phyloP scores from a whole-genome alignment of 2,113 vertebrate species.

The Erythrolamprus reginae region DNA sequence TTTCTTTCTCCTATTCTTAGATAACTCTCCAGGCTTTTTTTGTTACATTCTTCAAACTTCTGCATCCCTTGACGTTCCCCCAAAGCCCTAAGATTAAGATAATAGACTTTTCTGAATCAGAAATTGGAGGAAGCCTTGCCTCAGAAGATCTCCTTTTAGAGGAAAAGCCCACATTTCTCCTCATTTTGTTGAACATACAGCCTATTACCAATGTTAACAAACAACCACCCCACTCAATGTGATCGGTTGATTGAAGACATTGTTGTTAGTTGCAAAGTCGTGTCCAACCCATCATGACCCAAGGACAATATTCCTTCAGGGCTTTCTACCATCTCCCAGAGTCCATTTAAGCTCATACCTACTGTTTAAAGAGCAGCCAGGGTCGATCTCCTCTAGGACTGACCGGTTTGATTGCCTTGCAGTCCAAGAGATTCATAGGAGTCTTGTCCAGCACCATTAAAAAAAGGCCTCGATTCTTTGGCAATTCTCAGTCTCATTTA shows the following conservation, averaged over 20 bases:
- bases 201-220: conserved; percentile 36
- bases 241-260: background rate
- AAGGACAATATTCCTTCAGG: too few relatives aligned
- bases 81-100: background rate
- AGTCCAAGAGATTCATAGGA: too few relatives aligned
- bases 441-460: too few relatives aligned
- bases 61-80: background rate
- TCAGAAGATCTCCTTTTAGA: conserved; percentile 49
- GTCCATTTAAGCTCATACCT: too few relatives aligned
- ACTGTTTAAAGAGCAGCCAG: too few relatives aligned
- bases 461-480: too few relatives aligned
- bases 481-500: background rate
- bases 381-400: too few relatives aligned
- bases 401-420: too few relatives aligned
- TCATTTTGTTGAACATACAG: conserved; percentile 24
- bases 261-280: too few relatives aligned
- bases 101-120: conserved; percentile 13
- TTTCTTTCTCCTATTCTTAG: background rate
- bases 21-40: background rate
- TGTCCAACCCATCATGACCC: too few relatives aligned
- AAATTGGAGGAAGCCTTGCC: conserved; percentile 40
- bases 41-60: background rate
- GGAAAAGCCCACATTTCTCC: conserved; percentile 45
- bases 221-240: conserved; percentile 24
- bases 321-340: too few relatives aligned